phyloP scores from a whole-genome alignment of 2,113 vertebrate species.

The Megaceryle torquata region DNA sequence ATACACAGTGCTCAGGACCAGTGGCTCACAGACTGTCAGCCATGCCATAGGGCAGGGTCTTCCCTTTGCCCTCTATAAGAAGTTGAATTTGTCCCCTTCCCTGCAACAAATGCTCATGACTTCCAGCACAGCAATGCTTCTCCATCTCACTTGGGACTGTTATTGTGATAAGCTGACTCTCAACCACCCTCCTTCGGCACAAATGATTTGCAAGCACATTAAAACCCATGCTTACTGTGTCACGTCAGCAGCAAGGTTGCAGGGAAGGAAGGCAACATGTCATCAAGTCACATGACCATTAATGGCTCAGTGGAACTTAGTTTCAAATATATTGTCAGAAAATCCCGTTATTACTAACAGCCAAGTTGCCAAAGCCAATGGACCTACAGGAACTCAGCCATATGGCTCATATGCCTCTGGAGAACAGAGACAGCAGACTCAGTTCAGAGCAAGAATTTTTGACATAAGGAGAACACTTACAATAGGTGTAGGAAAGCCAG shows the following conservation, averaged over 20 bases:
- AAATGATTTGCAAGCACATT: not conserved
- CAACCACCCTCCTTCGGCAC: not conserved
- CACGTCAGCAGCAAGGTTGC: not conserved
- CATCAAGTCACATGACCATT: not conserved
- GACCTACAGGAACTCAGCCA: not conserved
- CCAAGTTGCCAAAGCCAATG: not conserved
- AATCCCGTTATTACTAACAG: not conserved
- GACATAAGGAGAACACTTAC: not conserved
- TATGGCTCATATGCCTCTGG: not conserved
- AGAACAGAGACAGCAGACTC: not conserved
- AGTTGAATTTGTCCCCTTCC: not conserved
- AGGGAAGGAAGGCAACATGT: not conserved
- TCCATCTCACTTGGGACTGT: not conserved
- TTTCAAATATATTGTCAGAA: not conserved
- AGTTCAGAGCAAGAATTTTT: not conserved
- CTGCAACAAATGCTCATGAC: not conserved
- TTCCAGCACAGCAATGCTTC: rapidly evolving
- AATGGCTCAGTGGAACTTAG: not conserved
- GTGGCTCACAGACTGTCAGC: not conserved
- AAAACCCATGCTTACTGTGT: not conserved
- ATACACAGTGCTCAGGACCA: not conserved
- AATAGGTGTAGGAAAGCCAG: not conserved
- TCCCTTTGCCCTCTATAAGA: not conserved
- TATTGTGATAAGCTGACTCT: not conserved
- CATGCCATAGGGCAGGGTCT: not conserved